Base-by-base conservation (phyloP, 2,888 invertebrate species). In the Drosophila prolongata region DNA sequence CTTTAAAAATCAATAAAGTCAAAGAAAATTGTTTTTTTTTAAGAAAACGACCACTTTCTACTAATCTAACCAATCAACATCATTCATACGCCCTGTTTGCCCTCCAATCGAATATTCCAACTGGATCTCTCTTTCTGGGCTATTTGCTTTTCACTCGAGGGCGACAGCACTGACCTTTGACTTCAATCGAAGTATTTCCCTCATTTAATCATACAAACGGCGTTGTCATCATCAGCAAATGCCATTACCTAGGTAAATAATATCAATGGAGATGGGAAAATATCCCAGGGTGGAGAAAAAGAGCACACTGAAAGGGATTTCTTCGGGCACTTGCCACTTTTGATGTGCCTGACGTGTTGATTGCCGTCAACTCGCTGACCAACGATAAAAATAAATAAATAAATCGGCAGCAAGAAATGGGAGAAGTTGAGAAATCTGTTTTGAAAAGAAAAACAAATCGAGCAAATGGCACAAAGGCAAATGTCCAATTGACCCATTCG, bases 371-470 rank as follows among this genome's bases (percentile, higher is more conserved):
- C 58, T 75, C 64, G 56, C 73, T 73, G 62, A 50, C 54, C 68
- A 58, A 30, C 47, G 53, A 70, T 54, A 54, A 66, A 75, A 67
- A 65, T 66, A 80, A 81, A 81, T 67, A 85, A 82, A 77, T 57
- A 80, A 61, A 65, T 30, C 53, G n/a, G 19, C 44, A 11, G 27
- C 24, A 38, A 19, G 54, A 16, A 35, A 34, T 37, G 14, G 14
- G 14, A 46, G 19, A 40, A 70, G 38, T 59, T 35, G 30, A 46
- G 5, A 30, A 60, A 66, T 50, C 35, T 54, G 44, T 16, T 37
- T 56, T 30, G 56, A 68, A 56, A 53, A 58, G 44, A 35, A 74
- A 72, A 74, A 60, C 55, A 81, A 84, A 77, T 81, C 79, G 78
- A 78, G 80, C 56, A 67, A 83, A 76, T 69, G 50, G 69, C 40